Evolutionary conservation across 2,888 invertebrate genomes (phyloP).

Genomic region (Melitaea athalia): DNA sequence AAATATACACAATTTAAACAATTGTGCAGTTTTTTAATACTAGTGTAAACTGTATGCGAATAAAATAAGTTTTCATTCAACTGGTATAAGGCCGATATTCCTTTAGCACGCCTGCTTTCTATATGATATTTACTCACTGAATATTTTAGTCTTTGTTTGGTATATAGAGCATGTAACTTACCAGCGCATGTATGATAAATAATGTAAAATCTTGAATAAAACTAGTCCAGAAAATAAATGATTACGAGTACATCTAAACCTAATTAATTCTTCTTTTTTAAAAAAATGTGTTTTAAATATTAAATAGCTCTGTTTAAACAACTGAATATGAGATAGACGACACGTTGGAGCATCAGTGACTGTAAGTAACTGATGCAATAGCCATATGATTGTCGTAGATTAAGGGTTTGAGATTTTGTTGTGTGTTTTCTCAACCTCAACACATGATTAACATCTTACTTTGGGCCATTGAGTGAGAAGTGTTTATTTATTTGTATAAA

Average conservation of each 20-base stretch:
- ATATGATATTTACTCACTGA: conserved; percentile 1
- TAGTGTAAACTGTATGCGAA: no score
- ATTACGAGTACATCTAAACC: neutral
- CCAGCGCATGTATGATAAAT: neutral
- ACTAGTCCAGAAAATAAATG: neutral
- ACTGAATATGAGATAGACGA: no score
- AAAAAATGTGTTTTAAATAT: no score
- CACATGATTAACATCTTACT: no score
- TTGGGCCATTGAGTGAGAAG: no score
- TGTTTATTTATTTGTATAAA: no score
- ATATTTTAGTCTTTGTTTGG: neutral
- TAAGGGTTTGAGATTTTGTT: no score
- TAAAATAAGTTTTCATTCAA: neutral
- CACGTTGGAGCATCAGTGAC: no score
- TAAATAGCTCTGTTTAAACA: no score
- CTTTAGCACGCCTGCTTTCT: neutral
- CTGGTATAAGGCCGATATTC: neutral
- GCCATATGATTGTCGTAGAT: no score
- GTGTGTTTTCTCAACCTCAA: no score
- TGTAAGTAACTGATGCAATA: no score
- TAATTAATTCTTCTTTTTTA: neutral
- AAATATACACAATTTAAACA: conserved; percentile 24
- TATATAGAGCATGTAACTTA: conserved; percentile 1
- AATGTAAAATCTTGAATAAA: conserved; percentile 2
- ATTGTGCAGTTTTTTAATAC: conserved; percentile 16